A percentile compares a stretch with the other conserved stretches of the same genome.
phyloP scores from a whole-genome alignment of 35 echinoderm and acorn worm species.

The Patiria miniata region DNA sequence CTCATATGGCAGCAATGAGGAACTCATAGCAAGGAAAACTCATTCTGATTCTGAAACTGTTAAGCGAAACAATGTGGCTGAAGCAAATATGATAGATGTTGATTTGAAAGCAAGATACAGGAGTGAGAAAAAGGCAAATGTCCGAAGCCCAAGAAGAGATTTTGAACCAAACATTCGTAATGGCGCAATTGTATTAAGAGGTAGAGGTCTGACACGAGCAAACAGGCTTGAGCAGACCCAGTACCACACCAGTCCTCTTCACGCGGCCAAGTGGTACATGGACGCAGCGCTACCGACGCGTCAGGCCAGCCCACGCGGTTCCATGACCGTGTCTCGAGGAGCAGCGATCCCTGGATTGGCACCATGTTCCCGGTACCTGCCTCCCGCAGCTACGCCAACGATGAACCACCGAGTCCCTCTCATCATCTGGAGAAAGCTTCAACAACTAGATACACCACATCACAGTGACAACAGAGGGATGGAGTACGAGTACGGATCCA shows the following conservation, averaged over 20 bases:
- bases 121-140: too few species aligned
- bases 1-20: neutral
- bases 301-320: neutral
- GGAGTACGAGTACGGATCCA: neutral
- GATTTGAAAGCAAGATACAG: neutral
- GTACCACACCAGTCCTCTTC: constrained; percentile 37
- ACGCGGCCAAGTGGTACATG: constrained; percentile 29
- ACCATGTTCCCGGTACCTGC: neutral
- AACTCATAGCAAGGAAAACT: neutral
- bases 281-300: constrained; percentile 4
- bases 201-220: neutral
- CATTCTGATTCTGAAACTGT: too few species aligned
- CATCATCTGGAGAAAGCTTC: constrained; percentile 41
- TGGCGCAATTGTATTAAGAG: neutral
- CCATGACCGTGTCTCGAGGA: neutral
- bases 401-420: constrained; percentile 28
- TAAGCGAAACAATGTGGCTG: neutral
- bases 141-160: neutral
- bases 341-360: neutral
- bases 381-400: neutral
- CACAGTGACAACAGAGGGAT: neutral
- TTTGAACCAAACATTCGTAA: neutral
- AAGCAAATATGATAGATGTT: neutral
- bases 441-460: constrained; percentile 22
- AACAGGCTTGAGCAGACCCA: neutral